phyloP scores from a whole-genome alignment of 2,888 invertebrate genomes.

The Anoplius nigerrimus region DNA sequence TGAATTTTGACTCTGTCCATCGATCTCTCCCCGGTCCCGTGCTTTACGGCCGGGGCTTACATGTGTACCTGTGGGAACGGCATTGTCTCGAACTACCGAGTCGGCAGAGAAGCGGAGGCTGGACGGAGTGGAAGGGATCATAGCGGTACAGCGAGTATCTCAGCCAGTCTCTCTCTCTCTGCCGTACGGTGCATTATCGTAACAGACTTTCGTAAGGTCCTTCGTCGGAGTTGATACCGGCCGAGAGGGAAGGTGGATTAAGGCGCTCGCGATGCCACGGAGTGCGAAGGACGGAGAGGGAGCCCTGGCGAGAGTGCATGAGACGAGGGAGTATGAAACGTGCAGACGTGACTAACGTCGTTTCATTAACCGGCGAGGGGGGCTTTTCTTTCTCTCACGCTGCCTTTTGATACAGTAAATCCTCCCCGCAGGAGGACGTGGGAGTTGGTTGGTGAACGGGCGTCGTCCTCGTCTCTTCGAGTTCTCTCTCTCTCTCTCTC shows the following conservation, averaged over 20 bases:
- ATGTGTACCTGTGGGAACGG: no score
- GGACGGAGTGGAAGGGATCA: no score
- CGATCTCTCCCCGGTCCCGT: no score
- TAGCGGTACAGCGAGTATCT: constrained; percentile 14
- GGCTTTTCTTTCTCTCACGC: constrained; percentile 52
- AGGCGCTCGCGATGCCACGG: no score
- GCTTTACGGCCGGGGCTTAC: no score
- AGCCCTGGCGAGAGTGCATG: constrained; percentile 24
- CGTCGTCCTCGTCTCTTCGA: no score
- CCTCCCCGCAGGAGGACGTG: constrained; percentile 54
- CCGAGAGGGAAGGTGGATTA: no score
- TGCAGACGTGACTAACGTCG: constrained; percentile 53
- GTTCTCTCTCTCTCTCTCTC: constrained; percentile 35
- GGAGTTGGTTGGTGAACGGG: constrained; percentile 61
- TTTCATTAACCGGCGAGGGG: constrained; percentile 49
- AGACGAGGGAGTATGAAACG: constrained; percentile 48
- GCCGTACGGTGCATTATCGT: constrained; percentile 19
- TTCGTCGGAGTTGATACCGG: no score
- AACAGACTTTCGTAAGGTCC: constrained; percentile 20
- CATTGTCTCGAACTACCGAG: no score
- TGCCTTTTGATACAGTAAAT: constrained; percentile 55
- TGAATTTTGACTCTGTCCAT: no score
- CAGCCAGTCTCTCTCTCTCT: not conserved
- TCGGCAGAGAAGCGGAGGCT: no score
- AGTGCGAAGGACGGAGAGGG: no score